A percentile compares a stretch with the other conserved stretches of the same genome.
Evolutionary conservation across 2,113 vertebrate species (phyloP).

Genomic region (Riparia riparia): DNA sequence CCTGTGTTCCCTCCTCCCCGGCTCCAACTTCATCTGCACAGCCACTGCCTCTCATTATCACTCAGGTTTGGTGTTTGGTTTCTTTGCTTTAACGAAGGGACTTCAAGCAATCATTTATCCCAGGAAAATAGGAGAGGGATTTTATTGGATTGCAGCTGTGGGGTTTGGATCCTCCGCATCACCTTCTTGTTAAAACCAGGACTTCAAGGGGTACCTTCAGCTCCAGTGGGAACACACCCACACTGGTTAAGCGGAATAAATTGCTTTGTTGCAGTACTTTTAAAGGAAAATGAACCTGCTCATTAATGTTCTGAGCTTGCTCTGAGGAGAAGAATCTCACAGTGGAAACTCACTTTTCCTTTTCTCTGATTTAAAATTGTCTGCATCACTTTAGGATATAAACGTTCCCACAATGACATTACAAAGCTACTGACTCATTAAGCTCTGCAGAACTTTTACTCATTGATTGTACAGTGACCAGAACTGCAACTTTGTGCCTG

Average conservation of each 20-base stretch:
- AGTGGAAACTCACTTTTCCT: neutral
- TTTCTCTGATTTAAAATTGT: neutral
- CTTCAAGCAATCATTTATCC: neutral
- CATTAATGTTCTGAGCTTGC: neutral
- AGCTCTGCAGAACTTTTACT: neutral
- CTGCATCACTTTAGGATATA: neutral
- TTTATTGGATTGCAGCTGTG: neutral
- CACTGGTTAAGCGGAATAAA: neutral
- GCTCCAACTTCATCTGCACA: neutral
- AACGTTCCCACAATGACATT: neutral
- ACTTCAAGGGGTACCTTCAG: neutral
- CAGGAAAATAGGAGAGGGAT: neutral
- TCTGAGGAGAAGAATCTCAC: neutral
- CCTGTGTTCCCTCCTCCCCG: neutral
- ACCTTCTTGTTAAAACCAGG: neutral
- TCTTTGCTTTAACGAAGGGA: neutral
- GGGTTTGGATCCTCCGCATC: neutral
- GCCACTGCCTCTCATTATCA: neutral
- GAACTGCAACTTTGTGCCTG: neutral
- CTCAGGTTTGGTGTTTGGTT: neutral
- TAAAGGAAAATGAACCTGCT: neutral
- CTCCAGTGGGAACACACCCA: neutral
- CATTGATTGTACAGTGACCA: neutral
- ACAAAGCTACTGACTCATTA: neutral
- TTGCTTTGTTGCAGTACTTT: neutral